Base-by-base conservation (phyloP, 2,797 vertebrate species). In the Setipinna tenuifilis region DNA sequence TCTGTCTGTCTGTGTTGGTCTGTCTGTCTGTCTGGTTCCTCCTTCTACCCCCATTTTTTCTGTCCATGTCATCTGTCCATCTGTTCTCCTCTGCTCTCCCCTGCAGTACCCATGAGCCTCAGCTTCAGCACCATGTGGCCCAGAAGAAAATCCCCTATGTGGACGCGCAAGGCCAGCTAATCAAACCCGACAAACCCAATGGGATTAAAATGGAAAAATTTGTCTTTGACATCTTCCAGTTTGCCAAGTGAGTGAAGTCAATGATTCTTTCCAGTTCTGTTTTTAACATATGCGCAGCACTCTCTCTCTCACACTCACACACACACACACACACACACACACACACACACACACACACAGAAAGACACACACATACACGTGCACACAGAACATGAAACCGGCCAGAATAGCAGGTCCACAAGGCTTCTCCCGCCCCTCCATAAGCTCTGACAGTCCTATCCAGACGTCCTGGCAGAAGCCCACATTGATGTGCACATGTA, bases 171-270 rank as follows among this genome's bases (percentile, higher is more conserved):
- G 98, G 98, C 68, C 94, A 94, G 41, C 91, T 93, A 68, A 90
- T 98, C 94, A 96, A 95, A 87, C 98, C 98, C 0, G 97, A 98
- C 89, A 99, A 99, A 92, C 98, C 98, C 54, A 99, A 99, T 0
- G 98, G 98, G 84, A 98, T 99, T 89, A 99, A 99, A 93, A 99
- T 99, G 98, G 98, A 99, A 92, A 99, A 99, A 90, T 99, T 99
- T 1, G 98, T 99, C 90, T 99, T 99, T 0, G 98, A 99, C 95
- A 98, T 99, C 94, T 99, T 99, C 94, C 98, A 97, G 93, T 99
- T 99, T 90, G 96, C 98, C 88, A 98, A 97, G 98, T 99, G 96
- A 88, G 98, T 93, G 80, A 68, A 82, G 83, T 82, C 54, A 41
- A 48, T 48, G 44, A 61, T 82, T n/a, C 58, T 75, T 1, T 9